A percentile compares a stretch with the other conserved stretches of the same genome.
Evolutionary conservation across 2,797 vertebrate species (phyloP).

Genomic region (Arremon brunneinucha): DNA sequence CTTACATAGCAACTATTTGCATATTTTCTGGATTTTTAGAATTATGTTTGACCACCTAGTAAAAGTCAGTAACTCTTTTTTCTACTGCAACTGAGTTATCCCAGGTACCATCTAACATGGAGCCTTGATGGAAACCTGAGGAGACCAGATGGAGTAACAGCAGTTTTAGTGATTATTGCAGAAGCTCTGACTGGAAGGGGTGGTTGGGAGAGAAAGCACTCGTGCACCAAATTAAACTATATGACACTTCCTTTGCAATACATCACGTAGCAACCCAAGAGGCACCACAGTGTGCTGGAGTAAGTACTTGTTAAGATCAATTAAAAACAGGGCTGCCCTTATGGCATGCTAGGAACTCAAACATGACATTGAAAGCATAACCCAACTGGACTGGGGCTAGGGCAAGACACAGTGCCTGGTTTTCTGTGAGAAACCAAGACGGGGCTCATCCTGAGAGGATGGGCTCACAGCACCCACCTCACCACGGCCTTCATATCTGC

Average conservation of each 20-base stretch:
- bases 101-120: fast-evolving
- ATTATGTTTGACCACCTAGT: neutral
- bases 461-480: neutral
- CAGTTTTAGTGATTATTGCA: fast-evolving
- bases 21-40: neutral
- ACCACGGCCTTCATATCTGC: neutral
- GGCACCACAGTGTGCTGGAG: fast-evolving
- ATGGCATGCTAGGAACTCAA: fast-evolving
- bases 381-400: fast-evolving
- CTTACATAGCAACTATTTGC: neutral
- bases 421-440: neutral
- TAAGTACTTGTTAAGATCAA: neutral
- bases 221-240: neutral
- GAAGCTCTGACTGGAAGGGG: neutral
- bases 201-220: neutral
- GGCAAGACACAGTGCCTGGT: fast-evolving
- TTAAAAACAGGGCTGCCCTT: neutral
- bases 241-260: neutral
- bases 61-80: neutral
- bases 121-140: fast-evolving
- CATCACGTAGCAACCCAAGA: neutral
- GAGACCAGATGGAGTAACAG: fast-evolving
- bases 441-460: fast-evolving
- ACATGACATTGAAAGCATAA: neutral
- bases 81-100: fast-evolving